Percentiles rank a stretch among this genome's conserved stretches.
Evolutionary conservation across 2,888 invertebrate genomes (phyloP).

Genomic region (Agrotis clavis): DNA sequence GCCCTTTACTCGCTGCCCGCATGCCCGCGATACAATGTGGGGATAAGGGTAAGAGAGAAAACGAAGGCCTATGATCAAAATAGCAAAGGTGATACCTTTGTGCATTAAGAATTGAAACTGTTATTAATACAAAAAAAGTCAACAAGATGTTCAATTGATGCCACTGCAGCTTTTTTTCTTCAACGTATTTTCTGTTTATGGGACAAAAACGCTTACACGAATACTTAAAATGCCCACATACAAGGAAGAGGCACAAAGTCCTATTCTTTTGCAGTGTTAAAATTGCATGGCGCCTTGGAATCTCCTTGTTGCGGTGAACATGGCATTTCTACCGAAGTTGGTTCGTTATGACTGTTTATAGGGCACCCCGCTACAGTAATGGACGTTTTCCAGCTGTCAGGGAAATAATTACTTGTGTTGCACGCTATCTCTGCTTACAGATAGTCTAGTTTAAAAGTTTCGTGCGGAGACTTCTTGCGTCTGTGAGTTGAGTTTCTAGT

Average conservation of each 20-base stretch:
- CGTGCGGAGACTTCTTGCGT: neutral
- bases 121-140: no score
- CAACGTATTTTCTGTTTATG: no score
- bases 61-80: neutral
- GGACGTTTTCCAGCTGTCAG: slow-evolving; percentile 29
- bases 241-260: neutral
- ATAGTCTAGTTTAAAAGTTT: slow-evolving; percentile 17
- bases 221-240: neutral
- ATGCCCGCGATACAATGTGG: no score
- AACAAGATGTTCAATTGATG: no score
- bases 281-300: slow-evolving; percentile 33
- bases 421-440: slow-evolving; percentile 35
- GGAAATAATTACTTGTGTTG: slow-evolving; percentile 31
- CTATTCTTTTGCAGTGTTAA: slow-evolving; percentile 7
- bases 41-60: neutral
- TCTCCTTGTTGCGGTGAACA: slow-evolving; percentile 21
- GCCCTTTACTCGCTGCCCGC: no score
- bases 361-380: slow-evolving; percentile 24
- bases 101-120: no score
- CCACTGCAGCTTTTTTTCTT: no score
- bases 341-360: slow-evolving; percentile 50
- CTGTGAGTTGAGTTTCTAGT: neutral
- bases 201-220: neutral
- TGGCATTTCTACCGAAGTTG: slow-evolving; percentile 32
- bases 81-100: no score